Percentiles rank a stretch among this genome's conserved stretches.
phyloP scores from a whole-genome alignment of 2,888 invertebrate species.

The Thecophora atra region DNA sequence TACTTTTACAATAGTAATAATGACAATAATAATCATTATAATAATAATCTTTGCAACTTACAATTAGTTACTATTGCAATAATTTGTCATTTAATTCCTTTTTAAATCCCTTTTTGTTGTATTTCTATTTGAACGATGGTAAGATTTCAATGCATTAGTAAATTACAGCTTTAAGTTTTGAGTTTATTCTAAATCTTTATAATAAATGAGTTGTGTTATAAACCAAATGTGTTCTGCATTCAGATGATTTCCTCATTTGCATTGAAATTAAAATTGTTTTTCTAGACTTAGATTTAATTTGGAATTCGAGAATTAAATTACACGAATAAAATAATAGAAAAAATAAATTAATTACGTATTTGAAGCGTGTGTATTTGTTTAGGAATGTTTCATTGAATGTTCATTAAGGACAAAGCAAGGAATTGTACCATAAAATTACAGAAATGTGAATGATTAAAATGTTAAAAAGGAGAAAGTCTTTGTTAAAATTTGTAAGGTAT shows the following conservation, averaged over 20 bases:
- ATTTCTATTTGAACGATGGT: slow-evolving; percentile 15
- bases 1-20: slow-evolving; percentile 32
- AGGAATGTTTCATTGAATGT: too few relatives aligned
- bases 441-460: background rate
- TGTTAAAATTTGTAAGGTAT: too few relatives aligned
- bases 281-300: too few relatives aligned
- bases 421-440: background rate
- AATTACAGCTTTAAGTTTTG: background rate
- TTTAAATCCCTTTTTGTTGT: slow-evolving; percentile 14
- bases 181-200: background rate
- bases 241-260: background rate
- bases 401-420: background rate
- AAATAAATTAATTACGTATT: too few relatives aligned
- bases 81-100: background rate
- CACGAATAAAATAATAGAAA: too few relatives aligned
- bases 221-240: background rate
- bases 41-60: slow-evolving; percentile 22
- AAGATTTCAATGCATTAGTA: background rate
- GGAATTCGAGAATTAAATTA: too few relatives aligned
- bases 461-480: background rate
- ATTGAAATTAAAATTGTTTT: background rate
- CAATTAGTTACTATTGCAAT: slow-evolving; percentile 19
- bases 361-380: too few relatives aligned
- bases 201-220: too few relatives aligned
- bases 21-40: slow-evolving; percentile 21